Conservation (phyloP, 2,797 vertebrate genomes). For the Microhierax caerulescens region DNA sequence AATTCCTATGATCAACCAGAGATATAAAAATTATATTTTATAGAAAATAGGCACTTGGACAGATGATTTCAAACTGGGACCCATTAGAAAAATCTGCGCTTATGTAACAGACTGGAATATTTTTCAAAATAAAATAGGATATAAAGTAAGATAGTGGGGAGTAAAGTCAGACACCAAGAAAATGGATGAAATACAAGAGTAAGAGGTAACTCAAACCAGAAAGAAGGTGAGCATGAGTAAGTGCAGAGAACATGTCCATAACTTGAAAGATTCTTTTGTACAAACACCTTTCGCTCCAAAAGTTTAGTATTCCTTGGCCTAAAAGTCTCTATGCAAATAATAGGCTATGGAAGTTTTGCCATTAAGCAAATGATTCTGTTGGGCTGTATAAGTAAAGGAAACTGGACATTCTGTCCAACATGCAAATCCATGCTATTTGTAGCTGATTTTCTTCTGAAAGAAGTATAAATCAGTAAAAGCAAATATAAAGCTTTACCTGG, state of each 20-base stretch:
- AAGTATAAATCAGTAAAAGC: not conserved
- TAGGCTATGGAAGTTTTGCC: not conserved
- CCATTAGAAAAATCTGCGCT: not conserved
- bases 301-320: not conserved
- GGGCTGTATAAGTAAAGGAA: not conserved
- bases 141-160: not conserved
- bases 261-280: not conserved
- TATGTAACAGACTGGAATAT: not conserved
- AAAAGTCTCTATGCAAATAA: not conserved
- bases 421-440: not conserved
- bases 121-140: not conserved
- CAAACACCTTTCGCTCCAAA: not conserved
- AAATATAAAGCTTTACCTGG: not conserved
- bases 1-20: not conserved
- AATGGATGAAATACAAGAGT: not conserved
- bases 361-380: not conserved
- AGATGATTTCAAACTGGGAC: not conserved
- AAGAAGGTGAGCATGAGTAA: not conserved
- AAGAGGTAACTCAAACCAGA: not conserved
- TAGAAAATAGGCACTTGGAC: not conserved
- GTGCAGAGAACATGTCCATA: not conserved
- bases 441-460: not conserved
- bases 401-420: not conserved
- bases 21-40: not conserved
- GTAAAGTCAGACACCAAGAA: not conserved